phyloP scores from a whole-genome alignment of 2,113 vertebrate species.

The Microcebus ravelobensis region DNA sequence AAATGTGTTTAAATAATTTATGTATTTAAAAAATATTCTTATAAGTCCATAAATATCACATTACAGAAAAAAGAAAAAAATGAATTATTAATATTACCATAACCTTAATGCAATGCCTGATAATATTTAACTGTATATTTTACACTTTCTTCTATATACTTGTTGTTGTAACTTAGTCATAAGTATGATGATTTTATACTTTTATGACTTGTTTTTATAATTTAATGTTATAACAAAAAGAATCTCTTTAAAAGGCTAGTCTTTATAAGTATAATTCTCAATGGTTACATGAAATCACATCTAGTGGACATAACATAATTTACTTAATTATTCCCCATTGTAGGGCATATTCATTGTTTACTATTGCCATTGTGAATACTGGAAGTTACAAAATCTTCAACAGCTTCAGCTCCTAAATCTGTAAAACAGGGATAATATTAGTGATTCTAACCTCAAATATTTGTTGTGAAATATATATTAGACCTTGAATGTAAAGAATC shows the following conservation, averaged over 20 bases:
- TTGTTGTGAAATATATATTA: neutral
- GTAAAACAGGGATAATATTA: neutral
- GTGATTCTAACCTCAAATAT: neutral
- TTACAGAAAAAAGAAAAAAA: neutral
- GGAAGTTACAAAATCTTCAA: neutral
- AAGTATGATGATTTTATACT: neutral
- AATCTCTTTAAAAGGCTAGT: neutral
- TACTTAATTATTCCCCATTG: neutral
- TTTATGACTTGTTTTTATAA: neutral
- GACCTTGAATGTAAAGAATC: neutral
- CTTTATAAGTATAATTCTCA: neutral
- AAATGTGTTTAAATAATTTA: neutral
- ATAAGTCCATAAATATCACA: neutral
- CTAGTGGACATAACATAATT: neutral
- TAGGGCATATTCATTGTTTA: neutral
- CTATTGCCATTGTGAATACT: neutral
- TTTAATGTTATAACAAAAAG: neutral
- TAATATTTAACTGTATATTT: neutral
- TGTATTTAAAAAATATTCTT: neutral
- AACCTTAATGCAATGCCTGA: neutral
- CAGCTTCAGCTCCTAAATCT: neutral
- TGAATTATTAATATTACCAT: neutral
- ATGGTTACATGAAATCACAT: neutral
- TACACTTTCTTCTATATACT: neutral
- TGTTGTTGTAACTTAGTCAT: neutral